Evolutionary conservation across 2,113 vertebrate genomes (phyloP), one percentile per base, ranked within the genome.

Genomic region (Gasterosteus nipponicus): DNA sequence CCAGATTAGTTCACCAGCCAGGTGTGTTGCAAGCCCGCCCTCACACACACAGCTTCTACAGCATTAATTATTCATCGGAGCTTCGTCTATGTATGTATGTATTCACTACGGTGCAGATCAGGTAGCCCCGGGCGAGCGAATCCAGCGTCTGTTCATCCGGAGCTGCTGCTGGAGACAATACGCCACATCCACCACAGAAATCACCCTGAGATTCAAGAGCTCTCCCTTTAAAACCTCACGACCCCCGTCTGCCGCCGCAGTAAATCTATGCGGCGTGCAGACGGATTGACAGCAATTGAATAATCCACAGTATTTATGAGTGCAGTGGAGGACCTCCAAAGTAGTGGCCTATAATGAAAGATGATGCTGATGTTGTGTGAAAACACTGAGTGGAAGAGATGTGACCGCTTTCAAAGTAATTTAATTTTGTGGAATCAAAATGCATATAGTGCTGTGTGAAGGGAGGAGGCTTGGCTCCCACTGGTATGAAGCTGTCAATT

Each of bases 271-370:
- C 86, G 75, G 46, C 68, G 69, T n/a, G 73, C 47, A 53, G 65
- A 80, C 65, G 82, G 83, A 85, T 66, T 87, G 86, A 89, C 89
- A 89, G 87, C 80, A 53, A 81, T 71, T 75, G 83, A 89, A 91
- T 90, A 88, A 89, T 86, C 73, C 31, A 41, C 16, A 51, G 72
- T 85, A 81, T 89, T 89, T 86, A 86, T 89, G 82, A 83, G 67
- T 26, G 10, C 46, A 22, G 59, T 19, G 63, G 72, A 79, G 75
- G 60, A 49, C 66, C 77, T 86, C 49, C 66, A 65, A 81, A 84
- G 63, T 66, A 74, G 67, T 26, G 16, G 29, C 42, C 38, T 47
- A 72, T 87, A 86, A 91, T 90, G 80, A 85, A 91, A 84, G 76
- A 85, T 82, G 79, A 87, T 89, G 84, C 73, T 86, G 81, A 87